phyloP scores from a whole-genome alignment of 2,888 invertebrate genomes.

The Hydrotaea diabolus region DNA sequence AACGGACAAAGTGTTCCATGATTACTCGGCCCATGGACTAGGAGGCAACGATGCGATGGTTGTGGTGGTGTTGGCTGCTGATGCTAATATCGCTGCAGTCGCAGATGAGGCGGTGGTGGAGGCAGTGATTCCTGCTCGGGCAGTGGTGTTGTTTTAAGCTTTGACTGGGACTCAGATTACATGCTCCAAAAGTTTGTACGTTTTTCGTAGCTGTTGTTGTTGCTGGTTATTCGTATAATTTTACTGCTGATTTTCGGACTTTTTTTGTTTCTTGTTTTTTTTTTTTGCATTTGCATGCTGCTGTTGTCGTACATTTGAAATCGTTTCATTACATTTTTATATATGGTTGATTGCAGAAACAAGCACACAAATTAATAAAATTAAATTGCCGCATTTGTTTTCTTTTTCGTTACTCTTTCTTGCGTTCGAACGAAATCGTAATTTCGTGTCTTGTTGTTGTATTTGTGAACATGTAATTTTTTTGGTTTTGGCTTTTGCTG shows the following conservation, averaged over 20 bases:
- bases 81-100: conserved; percentile 22
- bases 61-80: conserved; percentile 29
- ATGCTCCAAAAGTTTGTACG: conserved; percentile 45
- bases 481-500: background rate
- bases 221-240: conserved; percentile 32
- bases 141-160: conserved; percentile 24
- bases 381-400: conserved; percentile 64
- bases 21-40: background rate
- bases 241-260: conserved; percentile 33
- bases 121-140: background rate
- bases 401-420: conserved; percentile 17
- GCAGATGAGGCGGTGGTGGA: conserved; percentile 10
- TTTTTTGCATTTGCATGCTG: conserved; percentile 26
- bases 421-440: conserved; percentile 33
- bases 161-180: conserved; percentile 63
- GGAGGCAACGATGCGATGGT: background rate
- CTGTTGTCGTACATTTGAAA: conserved; percentile 48
- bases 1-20: conserved; percentile 17
- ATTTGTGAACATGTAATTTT: conserved; percentile 13
- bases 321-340: conserved; percentile 60
- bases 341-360: conserved; percentile 54
- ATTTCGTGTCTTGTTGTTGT: conserved; percentile 30
- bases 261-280: too few species aligned
- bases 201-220: conserved; percentile 30
- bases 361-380: conserved; percentile 65